Conservation (phyloP, 1,140 invertebrate species). For the Tetramorium simillimum region DNA sequence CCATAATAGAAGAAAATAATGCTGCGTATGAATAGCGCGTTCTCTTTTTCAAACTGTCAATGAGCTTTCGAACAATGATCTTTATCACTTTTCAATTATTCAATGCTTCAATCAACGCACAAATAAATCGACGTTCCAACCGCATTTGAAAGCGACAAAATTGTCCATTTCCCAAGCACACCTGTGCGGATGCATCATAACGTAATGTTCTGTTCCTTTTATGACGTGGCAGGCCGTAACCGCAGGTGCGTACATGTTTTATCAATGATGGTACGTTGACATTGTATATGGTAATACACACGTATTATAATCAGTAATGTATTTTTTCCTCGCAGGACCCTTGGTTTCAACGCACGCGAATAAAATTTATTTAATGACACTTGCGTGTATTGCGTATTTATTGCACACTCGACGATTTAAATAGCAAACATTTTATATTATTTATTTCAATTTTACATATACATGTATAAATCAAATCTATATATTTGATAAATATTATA, state of each 20-base stretch:
- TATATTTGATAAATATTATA: background rate
- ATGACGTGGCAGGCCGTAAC: conserved; percentile 21
- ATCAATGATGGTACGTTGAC: conserved; percentile 42
- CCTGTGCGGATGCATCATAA: background rate
- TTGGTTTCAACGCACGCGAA: background rate
- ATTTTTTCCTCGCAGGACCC: background rate
- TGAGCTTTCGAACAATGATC: background rate
- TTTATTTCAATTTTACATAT: background rate
- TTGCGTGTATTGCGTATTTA: background rate
- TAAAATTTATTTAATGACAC: background rate
- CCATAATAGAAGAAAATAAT: background rate
- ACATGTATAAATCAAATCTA: too few relatives aligned
- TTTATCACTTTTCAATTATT: background rate
- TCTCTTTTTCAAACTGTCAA: background rate
- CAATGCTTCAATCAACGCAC: background rate
- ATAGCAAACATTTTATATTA: background rate
- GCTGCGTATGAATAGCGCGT: background rate
- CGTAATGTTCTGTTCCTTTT: background rate
- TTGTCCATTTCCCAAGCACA: conserved; percentile 5
- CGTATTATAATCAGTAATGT: conserved; percentile 11
- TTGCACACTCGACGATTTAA: background rate
- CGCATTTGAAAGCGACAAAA: background rate
- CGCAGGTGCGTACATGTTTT: conserved; percentile 34
- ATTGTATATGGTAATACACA: conserved; percentile 1
- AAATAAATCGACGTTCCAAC: background rate